Evolutionary conservation across 37 sponge, comb jelly and placozoan genomes (phyloP), one percentile per base, ranked within the genome.

Genomic region (Cladorhizidae sp.): DNA sequence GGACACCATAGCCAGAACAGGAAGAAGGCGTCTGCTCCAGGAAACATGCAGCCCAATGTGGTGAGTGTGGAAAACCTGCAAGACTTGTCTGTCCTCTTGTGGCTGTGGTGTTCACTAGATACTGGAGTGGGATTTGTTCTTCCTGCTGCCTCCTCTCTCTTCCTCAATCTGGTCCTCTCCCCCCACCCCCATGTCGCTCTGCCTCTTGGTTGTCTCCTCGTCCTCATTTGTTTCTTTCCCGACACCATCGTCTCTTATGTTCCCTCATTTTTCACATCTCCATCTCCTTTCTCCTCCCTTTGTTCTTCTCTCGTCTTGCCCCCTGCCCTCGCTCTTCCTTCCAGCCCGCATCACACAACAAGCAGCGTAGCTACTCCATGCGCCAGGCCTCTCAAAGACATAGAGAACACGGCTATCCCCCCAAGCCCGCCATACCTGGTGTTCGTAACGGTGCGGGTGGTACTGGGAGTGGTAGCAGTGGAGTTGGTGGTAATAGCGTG

Each of bases 21-120:
- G n/a, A 88, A 88, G 74, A 88, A 88, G 62, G 61, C 82, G 50
- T 88, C 88, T 29, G 88, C 88, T 6, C 88, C 88, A 1, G 85
- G 75, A 17, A 76, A 40, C 32, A 50, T 80, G 42, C 79, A 80
- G 52, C 87, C 81, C 0, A 42, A 87, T 37, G 26, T 67, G 21
- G 65, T 42, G 63, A 57, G 55, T 22, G 20, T 29, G 5, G 36
- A 65, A 29, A 31, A 32, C 6, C 21, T 26, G 20, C 6, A 6
- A 61, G 17, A 17, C 11, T n/a, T 21, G 5, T 61, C 17, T 21
- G 62, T n/a, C n/a, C n/a, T n/a, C n/a, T n/a, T n/a, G n/a, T n/a
- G n/a, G n/a, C n/a, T n/a, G n/a, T n/a, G n/a, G n/a, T 26, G 7
- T 28, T 17, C 3, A 26, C 6, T 59, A 26, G 61, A 28, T 17